Evolutionary conservation across 2,888 invertebrate species (phyloP), one percentile per base, ranked within the genome.

Genomic region (Endotricha flammealis): DNA sequence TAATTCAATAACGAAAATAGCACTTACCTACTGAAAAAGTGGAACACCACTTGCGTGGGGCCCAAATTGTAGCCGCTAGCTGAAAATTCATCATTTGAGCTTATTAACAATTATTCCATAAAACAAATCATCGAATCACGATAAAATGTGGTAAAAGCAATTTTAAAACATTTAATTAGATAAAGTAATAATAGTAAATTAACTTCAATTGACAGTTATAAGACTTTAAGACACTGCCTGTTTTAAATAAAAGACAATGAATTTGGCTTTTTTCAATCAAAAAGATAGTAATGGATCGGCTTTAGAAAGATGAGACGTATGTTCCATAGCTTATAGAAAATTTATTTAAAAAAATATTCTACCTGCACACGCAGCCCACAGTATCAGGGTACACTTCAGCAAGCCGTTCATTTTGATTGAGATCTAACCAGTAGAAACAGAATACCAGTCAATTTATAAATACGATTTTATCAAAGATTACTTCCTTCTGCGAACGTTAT

Each of bases 331-430:
- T n/a, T n/a, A n/a, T n/a, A n/a, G n/a, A n/a, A n/a, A n/a, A n/a
- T n/a, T n/a, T n/a, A n/a, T n/a, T n/a, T 12, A 9, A 20, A 31
- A 23, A 20, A 30, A 28, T 31, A 10, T 12, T 7, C 17, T 68
- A 83, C 83, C 83, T 74, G 81, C 64, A 29, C 60, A 43, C 35
- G 67, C 78, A 65, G 59, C 72, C 45, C 64, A 59, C 42, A 78
- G 22, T 81, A 23, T 4, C 81, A 25, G 36, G 53, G 54, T 51
- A 70, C 11, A 65, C 63, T 71, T 75, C 39, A 55, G 53, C 11
- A 69, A 37, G 41, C 54, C 51, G 42, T 46, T 60, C 81, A 81
- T 81, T 60, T 64, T 73, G 44, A 7, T 23, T 35, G 38, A 37
- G 49, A 32, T 20, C n/a, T 20, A 20, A 20, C 6, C 3, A 16